Evolutionary conservation across 2,113 vertebrate genomes (phyloP).

Genomic region (Chrysochloris asiatica): DNA sequence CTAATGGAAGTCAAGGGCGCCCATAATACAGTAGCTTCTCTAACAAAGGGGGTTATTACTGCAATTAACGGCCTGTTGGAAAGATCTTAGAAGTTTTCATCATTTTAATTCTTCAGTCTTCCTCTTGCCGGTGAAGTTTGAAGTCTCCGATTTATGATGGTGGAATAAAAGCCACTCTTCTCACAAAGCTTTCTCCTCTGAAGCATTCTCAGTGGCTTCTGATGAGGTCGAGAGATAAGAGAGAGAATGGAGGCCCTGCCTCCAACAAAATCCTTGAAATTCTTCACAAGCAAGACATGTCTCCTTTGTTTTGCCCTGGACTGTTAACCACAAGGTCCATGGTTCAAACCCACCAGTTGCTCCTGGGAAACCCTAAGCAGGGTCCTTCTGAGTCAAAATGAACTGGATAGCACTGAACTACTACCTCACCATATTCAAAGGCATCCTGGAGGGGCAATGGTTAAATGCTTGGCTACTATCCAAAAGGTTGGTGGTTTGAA

Average conservation of each 20-base stretch:
- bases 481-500: not conserved
- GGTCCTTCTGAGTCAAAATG: not conserved
- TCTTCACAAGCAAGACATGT: too few relatives aligned
- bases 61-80: slow-evolving; percentile 53
- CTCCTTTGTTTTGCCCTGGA: not conserved
- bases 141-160: slow-evolving; percentile 1
- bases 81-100: slow-evolving; percentile 75
- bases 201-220: not conserved
- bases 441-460: not conserved
- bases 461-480: not conserved
- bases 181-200: not conserved
- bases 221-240: not conserved
- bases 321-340: too few relatives aligned
- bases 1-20: slow-evolving; percentile 65
- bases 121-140: slow-evolving; percentile 56
- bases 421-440: not conserved
- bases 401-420: not conserved
- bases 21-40: slow-evolving; percentile 58
- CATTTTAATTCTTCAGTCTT: slow-evolving; percentile 69
- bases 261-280: not conserved
- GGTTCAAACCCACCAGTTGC: too few relatives aligned
- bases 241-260: accelerated
- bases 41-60: slow-evolving; percentile 58
- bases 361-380: too few relatives aligned
- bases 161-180: not conserved